Conservation (phyloP, 2,888 invertebrate genomes). For the Pristionchus maxplancki region DNA sequence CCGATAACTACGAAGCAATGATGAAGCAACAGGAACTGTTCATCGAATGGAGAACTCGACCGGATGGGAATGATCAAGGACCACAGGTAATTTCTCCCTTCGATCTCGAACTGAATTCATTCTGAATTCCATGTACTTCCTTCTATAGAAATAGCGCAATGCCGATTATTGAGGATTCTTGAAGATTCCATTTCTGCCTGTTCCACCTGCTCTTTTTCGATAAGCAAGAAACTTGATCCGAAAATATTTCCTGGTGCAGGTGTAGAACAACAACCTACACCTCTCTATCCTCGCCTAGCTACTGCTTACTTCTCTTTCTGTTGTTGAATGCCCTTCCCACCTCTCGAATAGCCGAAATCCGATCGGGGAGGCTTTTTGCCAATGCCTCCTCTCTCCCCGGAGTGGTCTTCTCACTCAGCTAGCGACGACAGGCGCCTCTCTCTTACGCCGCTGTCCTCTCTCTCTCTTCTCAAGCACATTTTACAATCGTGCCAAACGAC, state of each 20-base stretch:
- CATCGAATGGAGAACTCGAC: slow-evolving; percentile 83
- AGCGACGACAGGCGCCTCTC: slow-evolving; percentile 22
- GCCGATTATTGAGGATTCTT: no score
- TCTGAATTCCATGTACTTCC: no score
- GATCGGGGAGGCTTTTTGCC: neutral
- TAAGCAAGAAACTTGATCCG: no score
- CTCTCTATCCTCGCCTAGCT: slow-evolving; percentile 56
- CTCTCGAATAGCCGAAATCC: slow-evolving; percentile 78
- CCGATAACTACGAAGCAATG: slow-evolving; percentile 87
- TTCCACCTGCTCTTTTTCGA: no score
- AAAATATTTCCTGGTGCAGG: slow-evolving; percentile 50
- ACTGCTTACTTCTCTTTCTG: slow-evolving; percentile 34
- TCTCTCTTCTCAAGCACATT: slow-evolving; percentile 45
- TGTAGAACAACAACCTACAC: slow-evolving; percentile 62
- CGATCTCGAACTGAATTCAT: no score
- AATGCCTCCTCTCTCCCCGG: neutral
- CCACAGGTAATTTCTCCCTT: slow-evolving; percentile 1
- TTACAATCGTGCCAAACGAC: slow-evolving; percentile 44
- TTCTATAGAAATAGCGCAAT: no score
- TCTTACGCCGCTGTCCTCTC: slow-evolving; percentile 34
- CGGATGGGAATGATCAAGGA: slow-evolving; percentile 83
- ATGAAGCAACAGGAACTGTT: slow-evolving; percentile 95
- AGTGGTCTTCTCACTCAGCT: neutral
- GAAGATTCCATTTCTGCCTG: no score
- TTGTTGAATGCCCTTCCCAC: neutral